Evolutionary conservation across 1,140 invertebrate genomes (phyloP), one percentile per base, ranked within the genome.

Genomic region (Rhagoletis zephyria): DNA sequence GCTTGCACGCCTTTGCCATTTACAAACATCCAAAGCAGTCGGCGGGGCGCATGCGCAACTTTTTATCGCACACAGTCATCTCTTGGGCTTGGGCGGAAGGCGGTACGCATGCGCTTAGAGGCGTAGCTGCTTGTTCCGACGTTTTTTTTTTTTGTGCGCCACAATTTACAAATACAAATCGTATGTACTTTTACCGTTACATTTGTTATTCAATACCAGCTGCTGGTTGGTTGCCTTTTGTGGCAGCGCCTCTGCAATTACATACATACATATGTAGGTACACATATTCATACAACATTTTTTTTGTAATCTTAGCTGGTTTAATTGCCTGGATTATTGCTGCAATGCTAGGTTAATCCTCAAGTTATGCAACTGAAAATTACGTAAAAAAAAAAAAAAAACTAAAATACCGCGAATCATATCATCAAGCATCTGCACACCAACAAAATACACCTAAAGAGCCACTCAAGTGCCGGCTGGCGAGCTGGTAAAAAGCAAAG

Each of bases 261-360:
- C 10, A 10, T 10, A 56, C 42, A 30, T 30, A 30, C 30, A 30
- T n/a, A n/a, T n/a, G n/a, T n/a, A n/a, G n/a, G n/a, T n/a, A n/a
- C n/a, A n/a, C n/a, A n/a, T 30, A 30, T 30, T 30, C 30, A 30
- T 30, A 0, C 30, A 30, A 30, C 0, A 30, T 30, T 45, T 10
- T 10, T 74, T 74, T 74, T 74, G 12, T 74, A 16, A 40, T 48
- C 5, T 45, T 42, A 74, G 42, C 42, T 6, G 67, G 40, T 74
- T 42, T 74, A 74, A 74, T 74, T 74, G 67, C 67, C 67, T 42
- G 42, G 67, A 74, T 48, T 74, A 74, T 74, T 74, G 67, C 67
- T 48, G 67, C 4, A n/a, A 45, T 14, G 67, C 42, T n/a, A 45
- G 14, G 42, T 74, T 74, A 74, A 74, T 74, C 67, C 42, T n/a